Conservation (phyloP, 1,140 invertebrate species). For the Sinella curviseta region DNA sequence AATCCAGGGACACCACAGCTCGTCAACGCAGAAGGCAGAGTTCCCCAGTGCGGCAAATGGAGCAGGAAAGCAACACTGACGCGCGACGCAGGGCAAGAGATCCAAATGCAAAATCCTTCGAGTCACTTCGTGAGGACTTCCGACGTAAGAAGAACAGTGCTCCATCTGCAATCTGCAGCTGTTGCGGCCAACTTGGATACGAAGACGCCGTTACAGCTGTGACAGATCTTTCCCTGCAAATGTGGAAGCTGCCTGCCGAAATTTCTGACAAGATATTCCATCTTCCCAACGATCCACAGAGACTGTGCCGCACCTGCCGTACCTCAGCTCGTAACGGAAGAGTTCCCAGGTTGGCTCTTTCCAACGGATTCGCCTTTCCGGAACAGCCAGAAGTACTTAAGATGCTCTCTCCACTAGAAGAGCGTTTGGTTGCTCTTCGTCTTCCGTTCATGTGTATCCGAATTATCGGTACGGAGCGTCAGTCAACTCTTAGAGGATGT, state of each 20-base stretch:
- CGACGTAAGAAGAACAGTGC: too few relatives aligned
- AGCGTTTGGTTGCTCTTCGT: slow-evolving; percentile 27
- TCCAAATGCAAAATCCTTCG: too few relatives aligned
- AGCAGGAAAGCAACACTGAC: too few relatives aligned
- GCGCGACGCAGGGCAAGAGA: too few relatives aligned
- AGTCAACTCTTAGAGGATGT: slow-evolving; percentile 35
- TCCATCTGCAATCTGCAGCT: neutral
- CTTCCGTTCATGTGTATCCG: slow-evolving; percentile 49
- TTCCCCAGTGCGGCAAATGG: too few relatives aligned
- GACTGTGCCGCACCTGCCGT: neutral
- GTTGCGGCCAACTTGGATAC: neutral
- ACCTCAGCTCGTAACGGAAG: neutral
- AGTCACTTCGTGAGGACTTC: too few relatives aligned
- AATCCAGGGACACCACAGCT: too few relatives aligned
- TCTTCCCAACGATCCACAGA: too few relatives aligned
- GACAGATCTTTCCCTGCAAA: neutral
- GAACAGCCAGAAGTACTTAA: slow-evolving; percentile 26
- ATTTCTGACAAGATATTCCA: neutral
- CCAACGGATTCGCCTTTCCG: slow-evolving; percentile 36
- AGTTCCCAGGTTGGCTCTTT: slow-evolving; percentile 30
- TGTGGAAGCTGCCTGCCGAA: neutral
- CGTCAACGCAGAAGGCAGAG: too few relatives aligned
- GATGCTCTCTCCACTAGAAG: slow-evolving; percentile 29
- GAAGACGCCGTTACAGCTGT: neutral
- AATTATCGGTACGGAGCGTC: slow-evolving; percentile 39